Base-by-base conservation (phyloP, 2,888 invertebrate genomes). In the Epistrophe grossulariae region DNA sequence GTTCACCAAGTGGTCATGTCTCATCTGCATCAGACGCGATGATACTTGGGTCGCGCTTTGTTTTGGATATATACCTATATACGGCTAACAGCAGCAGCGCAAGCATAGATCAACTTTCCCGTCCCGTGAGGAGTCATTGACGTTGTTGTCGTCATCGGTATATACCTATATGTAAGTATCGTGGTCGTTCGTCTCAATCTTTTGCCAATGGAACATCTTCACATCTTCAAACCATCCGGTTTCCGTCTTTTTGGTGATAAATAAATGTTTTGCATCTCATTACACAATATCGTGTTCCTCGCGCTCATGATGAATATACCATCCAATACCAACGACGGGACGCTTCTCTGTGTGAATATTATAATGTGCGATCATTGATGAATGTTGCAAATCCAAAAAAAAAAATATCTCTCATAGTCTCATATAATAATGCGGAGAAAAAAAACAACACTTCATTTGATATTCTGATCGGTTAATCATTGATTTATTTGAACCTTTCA, bases 101-200 rank as follows among this genome's bases (percentile, higher is more conserved):
- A 64, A 70, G 31, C 82, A 87, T 83, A 82, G 83, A 83, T 87
- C 83, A 87, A 87, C 87, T 87, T 87, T 87, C 87, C 87, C 83
- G 71, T 71, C 74, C 9, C 24, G 24, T 71, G 71, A 68, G 15
- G 40, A 83, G 87, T 87, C 87, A 87, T 87, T 87, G 87, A 87
- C 87, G 82, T 83, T 73, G 80, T 38, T 48, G 13, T 57, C 59
- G 45, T 70, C 79, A 66, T 35, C 38, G 11, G 9, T 40, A n/a
- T 43, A 4, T 24, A 31, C 28, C 2, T 7, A 7, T 35, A 35
- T 9, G 9, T 35, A 11, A 17, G 5, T 31, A 60, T 60, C 17
- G 55, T 43, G 70, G 55, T 80, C 52, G 40, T 64, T 80, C 52
- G 40, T 64, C 64, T 83, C 84, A 84, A 52, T 79, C 57, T 79